Base-by-base conservation (phyloP, 2,888 invertebrate genomes). In the Argyresthia goedartella region DNA sequence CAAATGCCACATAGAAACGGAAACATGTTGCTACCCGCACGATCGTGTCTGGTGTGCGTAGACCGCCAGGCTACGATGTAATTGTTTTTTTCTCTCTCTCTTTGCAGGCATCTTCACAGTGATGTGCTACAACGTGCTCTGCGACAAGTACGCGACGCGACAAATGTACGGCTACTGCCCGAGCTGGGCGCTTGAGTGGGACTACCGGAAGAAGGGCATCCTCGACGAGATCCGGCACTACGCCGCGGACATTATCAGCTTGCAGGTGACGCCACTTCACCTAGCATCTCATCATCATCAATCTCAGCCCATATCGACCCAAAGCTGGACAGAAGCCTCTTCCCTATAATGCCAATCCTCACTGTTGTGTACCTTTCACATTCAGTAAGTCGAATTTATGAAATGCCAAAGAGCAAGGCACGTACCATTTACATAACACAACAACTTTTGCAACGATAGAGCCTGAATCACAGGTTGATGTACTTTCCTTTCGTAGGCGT, bases 81-180 rank as follows among this genome's bases (percentile, higher is more conserved):
- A 25, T 25, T 25, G 25, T 4, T 4, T 25, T 25, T 25, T 25
- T 25, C 25, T 53, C 35, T 59, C 60, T 25, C 25, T 53, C 35
- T 59, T 60, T 65, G 42, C 87, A 93, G 95, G 96, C 88, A 95
- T 97, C 78, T 98, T 99, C 89, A 98, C 99, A 62, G 98, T 99
- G 68, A 97, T 99, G 96, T 99, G 99, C 84, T 99, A 99, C 90
- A 99, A 99, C 87, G 98, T 99, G 61, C 89, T 99, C 63, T 98
- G 99, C 88, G 98, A 99, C 89, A 98, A 98, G 87, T 99, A 98
- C 77, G 99, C 99, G 57, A 99, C 99, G 52, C 88, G 98, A 66
- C 97, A 98, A 86, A 96, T 98, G 95, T 99, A 99, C 88, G 98
- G 97, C 65, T 99, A 99, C 87, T 99, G 99, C 80, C 99, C 99